Evolutionary conservation across 1,140 invertebrate species (phyloP).

Genomic region (Hestina assimilis): DNA sequence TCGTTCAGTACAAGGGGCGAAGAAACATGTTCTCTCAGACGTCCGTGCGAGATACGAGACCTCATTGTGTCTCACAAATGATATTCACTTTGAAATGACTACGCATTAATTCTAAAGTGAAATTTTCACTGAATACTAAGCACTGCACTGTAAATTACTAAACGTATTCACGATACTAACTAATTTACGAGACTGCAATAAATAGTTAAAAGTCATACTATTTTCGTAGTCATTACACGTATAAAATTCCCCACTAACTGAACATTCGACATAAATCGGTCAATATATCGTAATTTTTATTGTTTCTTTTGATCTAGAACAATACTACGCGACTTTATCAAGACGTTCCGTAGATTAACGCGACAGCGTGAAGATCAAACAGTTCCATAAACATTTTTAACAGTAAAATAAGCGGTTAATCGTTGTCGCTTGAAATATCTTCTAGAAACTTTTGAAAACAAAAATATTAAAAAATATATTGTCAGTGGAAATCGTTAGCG

Average conservation of each 20-base stretch:
- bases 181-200: slow-evolving; percentile 14
- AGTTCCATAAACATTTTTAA: slow-evolving; percentile 51
- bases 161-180: neutral
- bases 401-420: slow-evolving; percentile 52
- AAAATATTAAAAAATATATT: slow-evolving; percentile 26
- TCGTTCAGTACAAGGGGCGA: slow-evolving; percentile 26
- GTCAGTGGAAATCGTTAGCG: slow-evolving; percentile 23
- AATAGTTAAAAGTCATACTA: slow-evolving; percentile 32
- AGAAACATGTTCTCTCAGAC: slow-evolving; percentile 34
- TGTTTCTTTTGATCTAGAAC: slow-evolving; percentile 61
- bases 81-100: slow-evolving; percentile 25
- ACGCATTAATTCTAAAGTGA: slow-evolving; percentile 21
- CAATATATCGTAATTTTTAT: slow-evolving; percentile 68
- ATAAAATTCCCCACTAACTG: slow-evolving; percentile 50
- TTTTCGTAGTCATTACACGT: slow-evolving; percentile 49
- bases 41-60: slow-evolving; percentile 23
- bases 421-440: slow-evolving; percentile 27
- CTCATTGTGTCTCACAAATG: slow-evolving; percentile 33
- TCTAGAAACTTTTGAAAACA: slow-evolving; percentile 19
- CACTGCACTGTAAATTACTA: neutral
- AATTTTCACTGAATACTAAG: neutral
- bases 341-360: slow-evolving; percentile 55
- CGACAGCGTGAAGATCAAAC: slow-evolving; percentile 55
- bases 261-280: slow-evolving; percentile 51
- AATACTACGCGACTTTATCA: slow-evolving; percentile 51